Base-by-base conservation (phyloP, 2,888 invertebrate species). In the Zaprionus lineosus region DNA sequence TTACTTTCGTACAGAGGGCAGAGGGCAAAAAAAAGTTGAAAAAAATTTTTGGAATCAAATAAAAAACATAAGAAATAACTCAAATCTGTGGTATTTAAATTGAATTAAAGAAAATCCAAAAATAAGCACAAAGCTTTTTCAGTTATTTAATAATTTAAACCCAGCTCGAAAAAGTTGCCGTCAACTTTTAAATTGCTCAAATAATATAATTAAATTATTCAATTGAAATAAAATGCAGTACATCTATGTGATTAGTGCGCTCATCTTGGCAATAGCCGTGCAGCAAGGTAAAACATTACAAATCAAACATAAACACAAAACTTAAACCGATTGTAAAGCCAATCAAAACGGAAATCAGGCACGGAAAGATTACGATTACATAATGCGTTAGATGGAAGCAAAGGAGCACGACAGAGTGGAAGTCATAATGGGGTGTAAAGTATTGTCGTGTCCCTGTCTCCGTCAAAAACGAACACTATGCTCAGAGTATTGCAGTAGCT, bases 361-460 rank as follows among this genome's bases (percentile, higher is more conserved):
- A 34, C 41, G 50, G 50, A 48, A 57, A 47, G 65, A 57, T 69
- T 65, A 58, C 62, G 93, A 88, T 93, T 91, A 76, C 79, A 89
- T 92, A 29, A 91, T 70, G 70, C 70, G 71, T 56, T 33, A 26
- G 28, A 44, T 43, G 14, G 47, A 16, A 29, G 12, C 29, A 28
- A 19, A 34, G 40, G 21, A 55, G 37, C 33, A 15, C 5, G 16
- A 29, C 9, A 28, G 28, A 9, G 31, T 26, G 14, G 31, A 31
- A 12, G 31, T 31, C 12, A 29, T 9, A 15, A 14, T 6, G 41
- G 11, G 19, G n/a, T 33, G 34, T 47, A 34, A 29, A 71, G 41
- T 57, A n/a, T n/a, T n/a, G n/a, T n/a, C n/a, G n/a, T n/a, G n/a
- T n/a, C n/a, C n/a, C n/a, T n/a, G n/a, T n/a, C n/a, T n/a, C n/a